Conservation (phyloP, 2,113 vertebrate genomes). For the Poicephalus gulielmi region DNA sequence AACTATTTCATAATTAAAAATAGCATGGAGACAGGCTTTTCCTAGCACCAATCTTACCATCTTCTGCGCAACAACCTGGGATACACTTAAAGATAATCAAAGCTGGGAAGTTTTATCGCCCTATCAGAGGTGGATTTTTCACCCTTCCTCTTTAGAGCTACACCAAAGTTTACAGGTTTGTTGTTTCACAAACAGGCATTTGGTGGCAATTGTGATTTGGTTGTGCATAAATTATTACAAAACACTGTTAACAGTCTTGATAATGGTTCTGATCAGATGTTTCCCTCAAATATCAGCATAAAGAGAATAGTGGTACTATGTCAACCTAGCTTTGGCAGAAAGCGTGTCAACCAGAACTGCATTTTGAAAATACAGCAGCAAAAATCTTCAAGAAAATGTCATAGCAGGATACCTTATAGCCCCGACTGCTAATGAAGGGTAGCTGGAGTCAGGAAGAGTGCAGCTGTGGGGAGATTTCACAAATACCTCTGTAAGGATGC, state of each 20-base stretch:
- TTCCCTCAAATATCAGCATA: background rate
- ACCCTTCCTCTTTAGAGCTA: background rate
- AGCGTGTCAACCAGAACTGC: accelerated
- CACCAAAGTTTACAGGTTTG: background rate
- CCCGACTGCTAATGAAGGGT: background rate
- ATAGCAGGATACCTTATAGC: background rate
- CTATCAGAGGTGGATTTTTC: background rate
- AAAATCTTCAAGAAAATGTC: background rate
- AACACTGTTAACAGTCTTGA: background rate
- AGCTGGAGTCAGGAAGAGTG: background rate
- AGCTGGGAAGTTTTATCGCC: background rate
- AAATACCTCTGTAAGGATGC: background rate
- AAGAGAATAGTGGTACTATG: background rate
- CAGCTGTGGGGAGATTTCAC: accelerated
- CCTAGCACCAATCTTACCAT: background rate
- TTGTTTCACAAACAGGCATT: background rate
- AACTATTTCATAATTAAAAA: background rate
- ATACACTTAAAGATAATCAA: background rate
- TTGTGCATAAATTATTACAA: background rate
- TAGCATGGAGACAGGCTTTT: background rate
- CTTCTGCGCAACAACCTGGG: background rate
- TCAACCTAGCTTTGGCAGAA: background rate
- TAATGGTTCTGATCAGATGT: background rate
- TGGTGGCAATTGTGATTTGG: accelerated
- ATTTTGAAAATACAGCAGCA: background rate